A percentile compares a stretch with the other conserved stretches of the same genome.
These are phyloP conservation scores for Phthorimaea operculella DNA, from an alignment of 1,140 invertebrate species.

Conservation along the genomic window DNA sequence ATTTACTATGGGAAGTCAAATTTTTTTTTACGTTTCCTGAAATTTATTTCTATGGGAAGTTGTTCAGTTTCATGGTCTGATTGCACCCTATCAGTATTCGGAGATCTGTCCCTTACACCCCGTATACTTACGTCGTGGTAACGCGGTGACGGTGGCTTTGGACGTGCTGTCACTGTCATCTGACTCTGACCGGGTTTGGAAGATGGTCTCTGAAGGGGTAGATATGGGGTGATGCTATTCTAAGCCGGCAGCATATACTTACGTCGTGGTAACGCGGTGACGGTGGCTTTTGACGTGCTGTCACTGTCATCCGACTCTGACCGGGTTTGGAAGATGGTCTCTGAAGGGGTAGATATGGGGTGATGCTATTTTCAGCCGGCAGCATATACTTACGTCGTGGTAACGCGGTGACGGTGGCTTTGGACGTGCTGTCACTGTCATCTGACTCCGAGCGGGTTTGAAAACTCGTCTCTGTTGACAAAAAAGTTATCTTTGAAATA, in stretches of 20 bases:
- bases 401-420: constrained; percentile 51
- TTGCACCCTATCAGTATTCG: too few species aligned
- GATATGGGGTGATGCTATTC: too few species aligned
- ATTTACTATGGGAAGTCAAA: too few species aligned
- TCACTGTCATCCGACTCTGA: constrained; percentile 66
- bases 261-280: constrained; percentile 48
- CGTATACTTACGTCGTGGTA: constrained; percentile 52
- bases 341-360: too few species aligned
- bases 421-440: constrained; percentile 65
- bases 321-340: constrained; percentile 62
- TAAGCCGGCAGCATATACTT: too few species aligned
- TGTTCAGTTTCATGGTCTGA: too few species aligned
- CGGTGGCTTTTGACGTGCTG: constrained; percentile 62
- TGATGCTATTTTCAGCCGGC: too few species aligned
- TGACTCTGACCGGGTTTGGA: constrained; percentile 61
- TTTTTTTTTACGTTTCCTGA: too few species aligned
- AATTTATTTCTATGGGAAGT: too few species aligned
- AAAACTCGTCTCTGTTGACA: constrained; percentile 61
- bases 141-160: constrained; percentile 54
- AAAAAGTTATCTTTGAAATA: constrained; percentile 9
- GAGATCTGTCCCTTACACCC: too few species aligned
- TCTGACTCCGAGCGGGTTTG: constrained; percentile 62
- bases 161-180: constrained; percentile 66
- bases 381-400: constrained; percentile 42
- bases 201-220: too few species aligned